Conservation (phyloP, 2,113 vertebrate species). For the Rissa tridactyla region DNA sequence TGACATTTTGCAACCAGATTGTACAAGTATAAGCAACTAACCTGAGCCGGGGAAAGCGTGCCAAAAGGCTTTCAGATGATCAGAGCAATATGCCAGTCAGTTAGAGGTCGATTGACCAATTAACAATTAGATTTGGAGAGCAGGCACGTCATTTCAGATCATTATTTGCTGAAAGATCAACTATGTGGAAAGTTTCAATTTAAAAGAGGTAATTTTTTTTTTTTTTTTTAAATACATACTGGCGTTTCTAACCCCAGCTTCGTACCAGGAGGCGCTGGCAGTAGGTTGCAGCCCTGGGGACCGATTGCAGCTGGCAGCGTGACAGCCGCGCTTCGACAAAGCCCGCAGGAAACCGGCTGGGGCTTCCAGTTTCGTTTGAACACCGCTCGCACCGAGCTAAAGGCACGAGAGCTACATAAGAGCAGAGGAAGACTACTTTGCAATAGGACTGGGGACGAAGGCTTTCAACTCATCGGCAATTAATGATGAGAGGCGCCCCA, state of each 20-base stretch:
- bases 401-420: background rate
- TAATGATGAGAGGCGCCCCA: background rate
- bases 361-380: constrained; percentile 8
- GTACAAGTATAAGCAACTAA: constrained; percentile 23
- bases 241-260: background rate
- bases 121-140: constrained; percentile 31
- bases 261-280: background rate
- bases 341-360: background rate
- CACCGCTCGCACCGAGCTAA: background rate
- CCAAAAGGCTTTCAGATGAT: constrained; percentile 44
- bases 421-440: background rate
- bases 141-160: background rate
- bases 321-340: background rate
- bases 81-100: constrained; percentile 45
- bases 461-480: background rate
- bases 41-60: background rate
- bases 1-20: constrained; percentile 55
- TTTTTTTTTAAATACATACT: background rate
- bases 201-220: background rate
- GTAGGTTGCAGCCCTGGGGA: constrained; percentile 3
- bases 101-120: constrained; percentile 57
- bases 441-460: background rate
- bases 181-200: constrained; percentile 32
- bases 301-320: background rate
- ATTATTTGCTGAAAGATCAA: constrained; percentile 29